Base-by-base conservation (phyloP, 2,888 invertebrate species). In the Tetragonisca angustula region DNA sequence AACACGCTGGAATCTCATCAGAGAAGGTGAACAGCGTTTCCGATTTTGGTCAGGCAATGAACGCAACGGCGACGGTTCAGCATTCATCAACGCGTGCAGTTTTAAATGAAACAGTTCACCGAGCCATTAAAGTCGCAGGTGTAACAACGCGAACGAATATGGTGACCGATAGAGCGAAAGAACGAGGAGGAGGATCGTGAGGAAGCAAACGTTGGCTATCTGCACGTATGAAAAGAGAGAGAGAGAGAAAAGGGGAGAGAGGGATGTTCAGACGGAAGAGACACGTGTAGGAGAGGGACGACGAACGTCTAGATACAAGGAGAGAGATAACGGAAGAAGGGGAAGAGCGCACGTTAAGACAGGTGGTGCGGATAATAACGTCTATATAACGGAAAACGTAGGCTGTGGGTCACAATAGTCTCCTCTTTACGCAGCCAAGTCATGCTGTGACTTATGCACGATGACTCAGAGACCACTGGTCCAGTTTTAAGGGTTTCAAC, bases 341-440 rank as follows among this genome's bases (percentile, higher is more conserved):
- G 80, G 84, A 77, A 82, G 82, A 81, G 77, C 59, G 70, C 73
- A 81, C 84, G 89, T 84, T 83, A 83, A 89, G 86, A 89, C 89
- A 89, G 89, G 89, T 89, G 88, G 85, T 84, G 79, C 76, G 88
- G 84, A 89, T 89, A 89, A 86, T 87, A 89, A 89, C 50, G 79
- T 83, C 88, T 89, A 9, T 43, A 43, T 43, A 89, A 89, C 89
- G 89, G 89, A 89, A 89, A 89, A 83, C 77, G 84, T 79, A 56
- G 83, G 67, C 79, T 85, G 77, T 88, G 85, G 86, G 86, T 89
- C 89, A 87, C 79, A 84, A 88, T 86, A 76, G 76, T 65, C 36
- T 69, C 72, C 71, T 76, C 65, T 77, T 70, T 77, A 56, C n/a
- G 61, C 80, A 67, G 64, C 62, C 65, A 36, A 76, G 67, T 76